Evolutionary conservation across 1,140 invertebrate genomes (phyloP).

Genomic region (Archivesica marissinica): DNA sequence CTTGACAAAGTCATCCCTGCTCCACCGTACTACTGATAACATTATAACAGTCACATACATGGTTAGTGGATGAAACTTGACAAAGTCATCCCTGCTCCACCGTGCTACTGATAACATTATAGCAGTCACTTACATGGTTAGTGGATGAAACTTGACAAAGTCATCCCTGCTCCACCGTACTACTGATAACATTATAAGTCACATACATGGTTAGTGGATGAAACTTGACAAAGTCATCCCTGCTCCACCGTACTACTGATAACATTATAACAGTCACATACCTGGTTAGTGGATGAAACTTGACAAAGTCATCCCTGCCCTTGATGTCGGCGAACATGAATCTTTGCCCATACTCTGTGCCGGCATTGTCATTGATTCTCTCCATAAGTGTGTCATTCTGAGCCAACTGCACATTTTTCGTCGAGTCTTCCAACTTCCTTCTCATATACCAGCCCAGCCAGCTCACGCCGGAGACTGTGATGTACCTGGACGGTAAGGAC

Average conservation of each 20-base stretch:
- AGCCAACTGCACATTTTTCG: slow-evolving; percentile 70
- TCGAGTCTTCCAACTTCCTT: slow-evolving; percentile 58
- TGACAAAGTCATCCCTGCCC: slow-evolving; percentile 73
- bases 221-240: slow-evolving; percentile 72
- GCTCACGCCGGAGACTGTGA: slow-evolving; percentile 47
- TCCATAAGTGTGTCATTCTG: slow-evolving; percentile 75
- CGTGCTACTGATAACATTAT: no score
- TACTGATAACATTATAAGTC: no score
- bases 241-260: no score
- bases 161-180: no score
- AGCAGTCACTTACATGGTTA: no score
- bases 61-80: no score
- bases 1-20: no score
- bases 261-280: no score
- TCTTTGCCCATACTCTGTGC: slow-evolving; percentile 79
- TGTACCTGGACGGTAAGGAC: slow-evolving; percentile 35
- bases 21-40: no score
- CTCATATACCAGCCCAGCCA: slow-evolving; percentile 62
- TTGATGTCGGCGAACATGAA: slow-evolving; percentile 78
- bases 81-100: no score
- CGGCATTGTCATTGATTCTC: slow-evolving; percentile 71
- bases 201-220: slow-evolving; percentile 82
- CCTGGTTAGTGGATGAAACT: slow-evolving; percentile 77
- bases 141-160: no score
- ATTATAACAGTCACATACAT: no score